Base-by-base conservation (phyloP, 2,888 invertebrate species). In the Hydroisotoma schaefferi region DNA sequence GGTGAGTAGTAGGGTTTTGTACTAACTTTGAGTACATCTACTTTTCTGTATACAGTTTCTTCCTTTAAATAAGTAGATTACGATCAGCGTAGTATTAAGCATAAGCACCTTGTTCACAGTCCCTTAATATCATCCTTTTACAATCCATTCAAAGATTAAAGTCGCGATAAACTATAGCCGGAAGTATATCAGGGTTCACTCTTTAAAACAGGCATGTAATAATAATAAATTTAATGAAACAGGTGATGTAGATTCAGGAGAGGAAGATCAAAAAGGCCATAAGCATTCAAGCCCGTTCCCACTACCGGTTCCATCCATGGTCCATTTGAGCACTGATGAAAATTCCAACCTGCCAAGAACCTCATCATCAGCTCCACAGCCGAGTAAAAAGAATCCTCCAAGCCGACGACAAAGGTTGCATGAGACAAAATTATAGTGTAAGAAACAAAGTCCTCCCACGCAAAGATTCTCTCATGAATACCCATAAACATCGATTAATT, bases 191-290 rank as follows among this genome's bases (percentile, higher is more conserved):
- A 33, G 8, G 33, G 15, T 33, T 33, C 33, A 33, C 15, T 33
- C 33, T 33, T 10, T 33, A 10, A 33, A 15, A 33, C 15, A 33
- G 8, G 8, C 15, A 33, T 10, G 33, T 15, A 33, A 8, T 8
- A 10, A 33, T 33, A 25, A 46, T 15, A 46, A 18, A 25, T 43
- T 46, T 65, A 61, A 67, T 57, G 55, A 74, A 67, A 1, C 75
- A 87, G 87, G 86, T 59, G 90, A 90, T 76, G 90, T 90, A 5
- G 90, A 90, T 78, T 89, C 89, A 60, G 85, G 83, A 51, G 87
- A 85, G 67, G 89, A 90, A 69, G 84, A 85, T 74, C 55, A 63
- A 22, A 68, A 69, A 43, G 44, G 56, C 20, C 66, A 70, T 55
- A 57, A 64, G 54, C 62, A 65, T 55, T 51, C 69, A 12, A 44